phyloP scores from a whole-genome alignment of 2,113 vertebrate species.

The Dolichallabes microphthalmus region DNA sequence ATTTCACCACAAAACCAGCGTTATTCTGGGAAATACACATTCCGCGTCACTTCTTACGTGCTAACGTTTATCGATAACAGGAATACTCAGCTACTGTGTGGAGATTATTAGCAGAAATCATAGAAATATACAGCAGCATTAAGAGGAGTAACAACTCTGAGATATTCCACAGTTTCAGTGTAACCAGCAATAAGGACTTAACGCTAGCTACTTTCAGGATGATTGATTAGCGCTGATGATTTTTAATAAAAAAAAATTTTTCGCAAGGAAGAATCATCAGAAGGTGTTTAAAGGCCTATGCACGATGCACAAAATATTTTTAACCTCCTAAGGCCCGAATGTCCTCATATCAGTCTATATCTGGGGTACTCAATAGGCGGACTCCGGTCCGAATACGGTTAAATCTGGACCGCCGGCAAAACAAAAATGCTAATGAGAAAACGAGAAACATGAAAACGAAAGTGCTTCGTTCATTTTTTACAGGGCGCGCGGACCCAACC shows the following conservation, averaged over 20 bases:
- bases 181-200: background rate
- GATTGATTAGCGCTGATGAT: background rate
- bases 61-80: background rate
- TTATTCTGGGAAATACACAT: slow-evolving; percentile 23
- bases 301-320: background rate
- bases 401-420: too few species aligned
- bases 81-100: background rate
- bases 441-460: too few species aligned
- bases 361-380: too few species aligned
- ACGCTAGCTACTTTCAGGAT: background rate
- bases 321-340: too few species aligned
- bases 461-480: too few species aligned
- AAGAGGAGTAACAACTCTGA: background rate
- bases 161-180: background rate
- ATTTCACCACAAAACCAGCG: slow-evolving; percentile 25
- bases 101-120: background rate
- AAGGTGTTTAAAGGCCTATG: background rate
- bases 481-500: too few species aligned
- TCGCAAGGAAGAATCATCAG: background rate
- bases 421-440: too few species aligned
- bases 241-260: too few species aligned
- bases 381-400: too few species aligned
- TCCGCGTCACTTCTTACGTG: background rate
- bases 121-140: too few species aligned
- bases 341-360: too few species aligned